Percentiles rank a stretch among this genome's conserved stretches.
Evolutionary conservation across 2,113 vertebrate genomes (phyloP).

Genomic region (Panurus biarmicus): DNA sequence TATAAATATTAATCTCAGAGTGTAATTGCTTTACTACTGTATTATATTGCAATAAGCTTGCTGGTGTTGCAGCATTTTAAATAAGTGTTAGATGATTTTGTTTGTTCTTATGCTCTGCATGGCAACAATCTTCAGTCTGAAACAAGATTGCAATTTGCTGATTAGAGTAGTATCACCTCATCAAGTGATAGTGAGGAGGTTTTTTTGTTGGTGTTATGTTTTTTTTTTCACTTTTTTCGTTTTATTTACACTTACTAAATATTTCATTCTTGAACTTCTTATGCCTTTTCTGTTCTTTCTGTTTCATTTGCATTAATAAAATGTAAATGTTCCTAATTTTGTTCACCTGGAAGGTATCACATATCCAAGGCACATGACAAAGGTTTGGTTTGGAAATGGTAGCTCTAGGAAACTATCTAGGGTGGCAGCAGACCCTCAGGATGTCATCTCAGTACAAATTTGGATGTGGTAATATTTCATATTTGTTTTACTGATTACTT

Average conservation of each 20-base stretch:
- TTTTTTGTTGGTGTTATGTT: too few species aligned
- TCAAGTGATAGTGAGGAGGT: background rate
- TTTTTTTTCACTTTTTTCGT: background rate
- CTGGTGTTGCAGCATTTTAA: conserved; percentile 60
- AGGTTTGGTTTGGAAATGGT: background rate
- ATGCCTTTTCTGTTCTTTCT: background rate
- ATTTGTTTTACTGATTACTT: background rate
- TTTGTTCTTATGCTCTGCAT: conserved; percentile 41
- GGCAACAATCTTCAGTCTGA: conserved; percentile 48
- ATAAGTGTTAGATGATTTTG: conserved; percentile 55
- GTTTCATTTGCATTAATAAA: background rate
- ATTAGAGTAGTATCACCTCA: background rate
- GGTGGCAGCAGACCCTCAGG: background rate
- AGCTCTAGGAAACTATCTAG: background rate
- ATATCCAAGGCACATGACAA: background rate
- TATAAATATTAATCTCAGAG: conserved; percentile 50
- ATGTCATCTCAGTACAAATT: background rate
- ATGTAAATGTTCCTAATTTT: background rate
- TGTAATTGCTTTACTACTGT: conserved; percentile 52
- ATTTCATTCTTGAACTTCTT: background rate
- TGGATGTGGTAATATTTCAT: background rate
- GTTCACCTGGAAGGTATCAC: background rate
- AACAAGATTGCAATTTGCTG: conserved; percentile 56
- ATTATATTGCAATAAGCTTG: conserved; percentile 61
- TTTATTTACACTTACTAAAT: conserved; percentile 4